A percentile compares a stretch with the other conserved stretches of the same genome.
These are phyloP conservation scores for Antennarius maculatus DNA, from an alignment of 2,797 vertebrate species.

Conservation along the genomic window DNA sequence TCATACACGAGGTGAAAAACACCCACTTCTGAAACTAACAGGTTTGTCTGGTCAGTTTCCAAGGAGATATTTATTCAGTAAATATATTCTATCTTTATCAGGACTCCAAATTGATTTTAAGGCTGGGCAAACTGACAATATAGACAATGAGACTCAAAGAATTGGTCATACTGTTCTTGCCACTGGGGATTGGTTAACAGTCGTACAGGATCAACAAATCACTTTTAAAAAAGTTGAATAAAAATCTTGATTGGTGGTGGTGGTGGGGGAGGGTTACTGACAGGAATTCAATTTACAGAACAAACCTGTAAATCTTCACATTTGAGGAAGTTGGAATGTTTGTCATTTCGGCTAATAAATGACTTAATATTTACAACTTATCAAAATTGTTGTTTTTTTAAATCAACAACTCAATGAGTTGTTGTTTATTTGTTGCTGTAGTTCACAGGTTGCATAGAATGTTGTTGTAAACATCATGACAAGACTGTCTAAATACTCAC, in stretches of 20 bases:
- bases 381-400: too few species aligned
- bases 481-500: not conserved
- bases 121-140: not conserved
- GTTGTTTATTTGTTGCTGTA: too few species aligned
- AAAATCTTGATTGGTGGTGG: too few species aligned
- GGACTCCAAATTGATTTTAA: not conserved
- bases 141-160: too few species aligned
- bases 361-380: too few species aligned
- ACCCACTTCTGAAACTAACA: not conserved
- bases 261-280: too few species aligned
- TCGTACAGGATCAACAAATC: too few species aligned
- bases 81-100: slow-evolving; percentile 11
- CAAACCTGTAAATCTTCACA: not conserved
- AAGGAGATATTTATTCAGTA: slow-evolving; percentile 6
- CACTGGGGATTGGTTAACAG: too few species aligned
- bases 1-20: not conserved
- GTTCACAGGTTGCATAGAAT: not conserved
- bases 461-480: not conserved
- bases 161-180: too few species aligned
- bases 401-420: too few species aligned
- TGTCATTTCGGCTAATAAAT: not conserved
- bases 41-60: not conserved
- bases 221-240: too few species aligned
- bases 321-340: not conserved
- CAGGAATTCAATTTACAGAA: too few species aligned